These are phyloP conservation scores for Delphinapterus leucas DNA, from an alignment of 2,113 vertebrate species.

Conservation along the genomic window DNA sequence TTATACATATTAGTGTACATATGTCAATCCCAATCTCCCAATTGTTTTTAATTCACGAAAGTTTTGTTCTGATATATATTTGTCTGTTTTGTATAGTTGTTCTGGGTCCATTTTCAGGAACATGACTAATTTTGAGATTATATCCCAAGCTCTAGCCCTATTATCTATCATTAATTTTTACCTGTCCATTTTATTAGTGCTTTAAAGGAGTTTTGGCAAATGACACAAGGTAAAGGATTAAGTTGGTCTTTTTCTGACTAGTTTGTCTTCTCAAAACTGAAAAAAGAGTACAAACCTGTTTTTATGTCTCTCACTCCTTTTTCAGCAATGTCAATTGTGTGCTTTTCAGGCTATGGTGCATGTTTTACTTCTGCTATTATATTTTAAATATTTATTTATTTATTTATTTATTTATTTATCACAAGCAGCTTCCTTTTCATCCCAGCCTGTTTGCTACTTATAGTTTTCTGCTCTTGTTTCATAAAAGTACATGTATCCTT, in stretches of 20 bases:
- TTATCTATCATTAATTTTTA: background rate
- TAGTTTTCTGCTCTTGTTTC: background rate
- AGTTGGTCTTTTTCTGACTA: background rate
- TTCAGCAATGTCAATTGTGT: background rate
- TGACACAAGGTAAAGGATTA: background rate
- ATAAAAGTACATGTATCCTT: background rate
- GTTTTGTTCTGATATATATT: background rate
- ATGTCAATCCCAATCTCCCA: too few relatives aligned
- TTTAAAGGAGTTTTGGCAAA: background rate
- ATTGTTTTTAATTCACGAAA: background rate
- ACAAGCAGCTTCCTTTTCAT: background rate
- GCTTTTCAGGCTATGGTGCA: background rate
- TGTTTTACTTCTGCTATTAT: background rate
- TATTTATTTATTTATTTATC: background rate
- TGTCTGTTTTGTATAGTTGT: background rate
- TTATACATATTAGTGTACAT: too few relatives aligned
- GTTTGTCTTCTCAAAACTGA: background rate
- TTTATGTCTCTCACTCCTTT: background rate
- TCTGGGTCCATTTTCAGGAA: background rate
- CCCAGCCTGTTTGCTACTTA: background rate
- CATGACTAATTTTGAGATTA: background rate
- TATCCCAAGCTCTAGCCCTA: background rate
- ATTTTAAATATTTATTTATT: background rate
- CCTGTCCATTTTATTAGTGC: background rate
- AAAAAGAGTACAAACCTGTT: background rate